A percentile compares a stretch with the other conserved stretches of the same genome.
Conservation (phyloP, 1,140 invertebrate genomes). For the Ips typographus region DNA sequence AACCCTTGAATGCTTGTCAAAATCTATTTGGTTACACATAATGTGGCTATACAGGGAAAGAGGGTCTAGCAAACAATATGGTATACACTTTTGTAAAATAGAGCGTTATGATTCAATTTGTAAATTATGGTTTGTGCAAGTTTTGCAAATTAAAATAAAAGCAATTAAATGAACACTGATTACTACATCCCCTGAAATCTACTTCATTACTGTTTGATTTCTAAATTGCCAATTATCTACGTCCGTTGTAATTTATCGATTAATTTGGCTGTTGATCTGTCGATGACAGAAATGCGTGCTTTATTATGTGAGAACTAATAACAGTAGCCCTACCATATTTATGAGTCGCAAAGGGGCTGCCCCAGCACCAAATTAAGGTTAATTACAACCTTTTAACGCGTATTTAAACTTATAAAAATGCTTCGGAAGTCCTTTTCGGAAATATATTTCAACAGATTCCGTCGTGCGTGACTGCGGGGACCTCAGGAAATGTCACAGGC, state of each 20-base stretch:
- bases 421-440: slow-evolving; percentile 20
- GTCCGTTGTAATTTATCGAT: slow-evolving; percentile 1
- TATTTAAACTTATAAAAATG: slow-evolving; percentile 25
- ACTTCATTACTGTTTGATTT: slow-evolving; percentile 1
- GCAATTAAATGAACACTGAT: slow-evolving; percentile 1
- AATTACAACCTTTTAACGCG: not conserved
- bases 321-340: not conserved
- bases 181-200: not conserved
- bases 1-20: not conserved
- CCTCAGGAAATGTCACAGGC: slow-evolving; percentile 25
- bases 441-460: slow-evolving; percentile 27
- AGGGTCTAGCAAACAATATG: too few relatives aligned
- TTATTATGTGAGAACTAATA: not conserved
- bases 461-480: slow-evolving; percentile 16
- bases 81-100: not conserved
- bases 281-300: not conserved
- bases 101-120: not conserved
- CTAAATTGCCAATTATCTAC: slow-evolving; percentile 1
- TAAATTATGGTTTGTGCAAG: too few relatives aligned
- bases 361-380: not conserved
- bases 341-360: not conserved
- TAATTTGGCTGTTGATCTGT: not conserved
- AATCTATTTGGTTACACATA: not conserved
- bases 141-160: not conserved
- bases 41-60: too few relatives aligned